phyloP scores from a whole-genome alignment of 2,797 vertebrate species.

The Rhinella marina region DNA sequence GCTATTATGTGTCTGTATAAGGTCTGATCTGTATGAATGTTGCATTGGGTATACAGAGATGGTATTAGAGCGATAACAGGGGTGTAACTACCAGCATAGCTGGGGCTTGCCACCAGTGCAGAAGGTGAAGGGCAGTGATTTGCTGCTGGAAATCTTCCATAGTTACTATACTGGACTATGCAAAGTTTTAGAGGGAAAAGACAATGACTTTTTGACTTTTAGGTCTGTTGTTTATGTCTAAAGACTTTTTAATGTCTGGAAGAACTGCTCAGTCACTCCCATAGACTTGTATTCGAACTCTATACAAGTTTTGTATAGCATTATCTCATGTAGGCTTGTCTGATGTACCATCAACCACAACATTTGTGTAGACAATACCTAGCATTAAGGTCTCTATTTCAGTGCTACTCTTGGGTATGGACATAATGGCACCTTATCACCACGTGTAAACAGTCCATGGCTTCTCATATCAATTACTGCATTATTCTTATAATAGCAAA shows the following conservation, averaged over 20 bases:
- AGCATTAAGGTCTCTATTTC: neutral
- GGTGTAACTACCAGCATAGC: neutral
- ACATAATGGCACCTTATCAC: conserved; percentile 12
- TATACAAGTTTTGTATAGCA: neutral
- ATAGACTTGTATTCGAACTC: no score
- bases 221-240: no score
- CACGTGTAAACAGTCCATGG: neutral
- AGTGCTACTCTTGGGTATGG: neutral
- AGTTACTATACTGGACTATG: no score
- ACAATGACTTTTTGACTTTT: no score
- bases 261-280: no score
- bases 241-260: no score
- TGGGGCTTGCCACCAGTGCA: neutral
- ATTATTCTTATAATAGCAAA: conserved; percentile 1
- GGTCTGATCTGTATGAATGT: neutral
- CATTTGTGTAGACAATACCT: conserved; percentile 19
- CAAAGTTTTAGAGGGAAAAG: no score
- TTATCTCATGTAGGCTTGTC: neutral
- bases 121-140: neutral
- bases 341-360: neutral
- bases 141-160: neutral
- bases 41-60: neutral
- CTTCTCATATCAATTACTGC: neutral
- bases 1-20: neutral
- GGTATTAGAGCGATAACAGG: neutral